Conservation (phyloP, 2,888 invertebrate genomes). For the Pheosia gnoma region DNA sequence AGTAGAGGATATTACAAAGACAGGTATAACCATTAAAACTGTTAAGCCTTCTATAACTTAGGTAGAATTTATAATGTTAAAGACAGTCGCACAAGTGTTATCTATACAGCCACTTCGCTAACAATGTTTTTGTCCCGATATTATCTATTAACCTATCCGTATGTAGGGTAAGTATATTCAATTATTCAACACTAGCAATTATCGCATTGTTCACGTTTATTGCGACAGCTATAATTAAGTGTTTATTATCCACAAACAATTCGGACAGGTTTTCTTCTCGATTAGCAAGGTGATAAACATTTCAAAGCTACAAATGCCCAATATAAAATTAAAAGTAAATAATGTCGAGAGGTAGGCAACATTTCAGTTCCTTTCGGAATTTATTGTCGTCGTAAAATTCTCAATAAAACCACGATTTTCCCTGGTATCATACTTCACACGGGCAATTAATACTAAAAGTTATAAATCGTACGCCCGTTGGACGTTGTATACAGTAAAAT, state of each 20-base stretch:
- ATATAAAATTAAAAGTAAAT: constrained; percentile 1
- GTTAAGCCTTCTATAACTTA: too few relatives aligned
- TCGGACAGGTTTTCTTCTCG: neutral
- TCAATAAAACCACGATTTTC: constrained; percentile 2
- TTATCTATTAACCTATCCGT: neutral
- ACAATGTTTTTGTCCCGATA: neutral
- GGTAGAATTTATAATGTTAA: too few relatives aligned
- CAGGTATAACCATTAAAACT: too few relatives aligned
- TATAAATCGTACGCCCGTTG: neutral
- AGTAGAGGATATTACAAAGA: too few relatives aligned
- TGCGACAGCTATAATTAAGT: neutral
- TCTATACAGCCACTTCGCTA: neutral
- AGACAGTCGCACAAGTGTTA: too few relatives aligned
- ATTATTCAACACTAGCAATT: constrained; percentile 6
- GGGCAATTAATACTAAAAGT: constrained; percentile 20
- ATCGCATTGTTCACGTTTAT: constrained; percentile 2
- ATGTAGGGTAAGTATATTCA: constrained; percentile 3
- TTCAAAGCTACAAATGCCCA: neutral
- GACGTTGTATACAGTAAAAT: neutral
- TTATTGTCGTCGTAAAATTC: neutral
- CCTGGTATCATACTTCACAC: constrained; percentile 4
- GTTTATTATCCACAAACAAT: neutral
- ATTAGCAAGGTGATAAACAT: neutral
- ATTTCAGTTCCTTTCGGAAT: neutral
- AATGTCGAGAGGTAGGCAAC: neutral